phyloP scores from a whole-genome alignment of 2,888 invertebrate species.

The Coenonympha glycerion region DNA sequence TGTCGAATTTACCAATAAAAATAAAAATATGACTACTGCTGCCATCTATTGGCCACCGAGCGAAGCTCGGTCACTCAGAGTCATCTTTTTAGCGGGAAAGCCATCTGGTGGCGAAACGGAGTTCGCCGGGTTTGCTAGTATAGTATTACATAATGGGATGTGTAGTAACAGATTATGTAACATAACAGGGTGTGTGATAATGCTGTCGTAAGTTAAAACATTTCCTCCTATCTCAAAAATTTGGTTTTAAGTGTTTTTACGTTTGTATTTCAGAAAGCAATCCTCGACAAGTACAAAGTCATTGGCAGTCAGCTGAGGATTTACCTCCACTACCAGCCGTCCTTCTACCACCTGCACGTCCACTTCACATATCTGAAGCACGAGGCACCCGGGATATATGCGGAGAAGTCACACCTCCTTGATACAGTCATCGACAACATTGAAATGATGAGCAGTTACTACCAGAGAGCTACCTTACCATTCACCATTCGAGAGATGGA shows the following conservation, averaged over 20 bases:
- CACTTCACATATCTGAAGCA: slow-evolving; percentile 90
- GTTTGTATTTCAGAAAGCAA: slow-evolving; percentile 81
- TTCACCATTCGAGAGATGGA: slow-evolving; percentile 87
- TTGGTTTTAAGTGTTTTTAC: background rate
- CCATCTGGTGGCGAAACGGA: too few species aligned
- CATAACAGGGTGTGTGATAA: too few species aligned
- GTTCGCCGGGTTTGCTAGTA: too few species aligned
- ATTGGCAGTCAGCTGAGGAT: slow-evolving; percentile 82
- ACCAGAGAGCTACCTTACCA: slow-evolving; percentile 86
- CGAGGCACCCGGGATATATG: slow-evolving; percentile 88
- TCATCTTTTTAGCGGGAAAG: too few species aligned
- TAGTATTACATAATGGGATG: too few species aligned
- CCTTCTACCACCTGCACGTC: slow-evolving; percentile 96
- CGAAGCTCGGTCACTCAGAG: too few species aligned
- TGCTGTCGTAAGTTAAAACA: too few species aligned
- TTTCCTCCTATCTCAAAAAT: too few species aligned
- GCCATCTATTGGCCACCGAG: too few species aligned
- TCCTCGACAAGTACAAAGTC: slow-evolving; percentile 85
- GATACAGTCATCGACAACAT: slow-evolving; percentile 93
- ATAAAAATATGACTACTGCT: too few species aligned
- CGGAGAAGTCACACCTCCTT: slow-evolving; percentile 91
- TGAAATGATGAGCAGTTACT: slow-evolving; percentile 87
- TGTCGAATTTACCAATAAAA: too few species aligned
- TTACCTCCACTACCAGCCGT: slow-evolving; percentile 96
- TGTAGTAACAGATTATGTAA: too few species aligned